Conservation (phyloP, 1,140 invertebrate species). For the Drosophila trapezifrons region DNA sequence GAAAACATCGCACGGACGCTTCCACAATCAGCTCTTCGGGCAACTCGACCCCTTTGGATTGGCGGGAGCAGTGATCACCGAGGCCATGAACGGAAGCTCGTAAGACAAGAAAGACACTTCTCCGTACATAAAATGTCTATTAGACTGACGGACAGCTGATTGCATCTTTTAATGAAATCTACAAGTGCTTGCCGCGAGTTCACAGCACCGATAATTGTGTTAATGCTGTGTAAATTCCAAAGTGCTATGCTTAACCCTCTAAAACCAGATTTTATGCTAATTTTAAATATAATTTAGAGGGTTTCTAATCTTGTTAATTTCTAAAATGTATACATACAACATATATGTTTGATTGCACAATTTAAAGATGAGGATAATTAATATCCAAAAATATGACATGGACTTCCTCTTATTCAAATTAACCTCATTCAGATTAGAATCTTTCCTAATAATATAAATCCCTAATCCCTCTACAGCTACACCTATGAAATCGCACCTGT, state of each 20-base stretch:
- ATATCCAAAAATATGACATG: no score
- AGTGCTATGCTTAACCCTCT: conserved; percentile 8
- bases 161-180: conserved; percentile 4
- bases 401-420: no score
- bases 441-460: background rate
- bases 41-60: conserved; percentile 90
- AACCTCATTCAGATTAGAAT: background rate
- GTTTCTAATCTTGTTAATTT: background rate
- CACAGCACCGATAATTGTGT: conserved; percentile 29
- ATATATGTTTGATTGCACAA: no score
- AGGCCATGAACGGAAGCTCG: conserved; percentile 92
- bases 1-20: conserved; percentile 89
- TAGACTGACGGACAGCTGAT: conserved; percentile 4
- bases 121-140: conserved; percentile 10
- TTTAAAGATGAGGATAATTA: no score
- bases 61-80: conserved; percentile 90
- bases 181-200: conserved; percentile 3
- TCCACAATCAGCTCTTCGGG: conserved; percentile 92
- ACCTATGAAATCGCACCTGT: conserved; percentile 92
- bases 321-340: no score
- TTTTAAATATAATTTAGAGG: background rate
- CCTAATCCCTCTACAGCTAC: conserved; percentile 85
- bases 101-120: conserved; percentile 84
- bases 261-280: background rate
- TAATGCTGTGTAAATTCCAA: conserved; percentile 30